Evolutionary conservation across 1,140 invertebrate genomes (phyloP).

Genomic region (Caligus rogercresseyi): DNA sequence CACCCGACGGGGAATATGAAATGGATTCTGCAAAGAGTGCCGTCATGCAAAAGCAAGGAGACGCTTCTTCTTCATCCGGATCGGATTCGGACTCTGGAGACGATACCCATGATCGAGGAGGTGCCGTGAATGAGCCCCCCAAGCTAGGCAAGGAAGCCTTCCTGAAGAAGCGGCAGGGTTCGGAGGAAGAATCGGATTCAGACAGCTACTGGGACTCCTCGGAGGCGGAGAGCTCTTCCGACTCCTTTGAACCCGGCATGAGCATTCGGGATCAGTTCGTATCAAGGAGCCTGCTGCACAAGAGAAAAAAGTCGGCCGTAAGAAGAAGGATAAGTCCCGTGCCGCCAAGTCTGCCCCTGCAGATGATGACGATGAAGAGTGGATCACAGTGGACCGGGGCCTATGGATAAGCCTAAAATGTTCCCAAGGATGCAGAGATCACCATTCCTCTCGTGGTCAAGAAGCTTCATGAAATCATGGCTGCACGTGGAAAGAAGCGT

Average conservation of each 20-base stretch:
- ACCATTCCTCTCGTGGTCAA: constrained; percentile 73
- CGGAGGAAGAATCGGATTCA: constrained; percentile 45
- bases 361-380: constrained; percentile 28
- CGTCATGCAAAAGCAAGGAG: too few species aligned
- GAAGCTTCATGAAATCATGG: constrained; percentile 83
- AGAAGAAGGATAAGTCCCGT: constrained; percentile 25
- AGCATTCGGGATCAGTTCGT: constrained; percentile 55
- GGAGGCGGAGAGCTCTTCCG: constrained; percentile 53
- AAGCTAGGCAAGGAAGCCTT: constrained; percentile 21
- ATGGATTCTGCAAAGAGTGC: constrained; percentile 50
- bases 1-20: constrained; percentile 60
- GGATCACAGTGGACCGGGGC: constrained; percentile 24
- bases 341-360: constrained; percentile 18
- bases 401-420: constrained; percentile 61
- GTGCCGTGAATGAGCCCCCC: too few species aligned
- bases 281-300: constrained; percentile 55
- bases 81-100: constrained; percentile 29
- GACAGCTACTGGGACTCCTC: constrained; percentile 67
- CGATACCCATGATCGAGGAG: constrained; percentile 20
- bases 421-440: constrained; percentile 97
- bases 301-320: constrained; percentile 41
- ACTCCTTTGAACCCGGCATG: constrained; percentile 44
- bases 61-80: constrained; percentile 33
- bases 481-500: constrained; percentile 47
- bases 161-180: constrained; percentile 27